phyloP scores from a whole-genome alignment of 2,888 invertebrate species.

The Drosophila prostipennis region DNA sequence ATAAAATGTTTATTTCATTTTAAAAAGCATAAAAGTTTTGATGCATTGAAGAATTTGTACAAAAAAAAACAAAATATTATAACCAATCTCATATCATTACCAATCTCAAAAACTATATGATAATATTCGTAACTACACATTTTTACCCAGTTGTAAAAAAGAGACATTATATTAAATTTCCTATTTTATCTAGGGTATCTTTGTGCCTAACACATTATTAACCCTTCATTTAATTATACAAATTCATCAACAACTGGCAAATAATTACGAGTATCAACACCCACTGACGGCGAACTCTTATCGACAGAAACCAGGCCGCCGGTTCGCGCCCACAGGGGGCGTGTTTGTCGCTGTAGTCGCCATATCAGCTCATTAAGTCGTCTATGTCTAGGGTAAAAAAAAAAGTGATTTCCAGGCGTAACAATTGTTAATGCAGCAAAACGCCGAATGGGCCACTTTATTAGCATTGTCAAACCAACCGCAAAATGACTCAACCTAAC shows the following conservation, averaged over 20 bases:
- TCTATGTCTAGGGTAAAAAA: constrained; percentile 26
- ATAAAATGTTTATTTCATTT: too few species aligned
- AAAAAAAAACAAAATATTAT: too few species aligned
- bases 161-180: too few species aligned
- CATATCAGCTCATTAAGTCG: constrained; percentile 44
- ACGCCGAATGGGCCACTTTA: constrained; percentile 32
- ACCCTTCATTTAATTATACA: constrained; percentile 28
- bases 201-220: background rate
- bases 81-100: too few species aligned
- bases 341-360: constrained; percentile 16
- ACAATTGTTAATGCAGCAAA: constrained; percentile 32
- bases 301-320: constrained; percentile 28
- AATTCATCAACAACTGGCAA: constrained; percentile 30
- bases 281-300: constrained; percentile 34
- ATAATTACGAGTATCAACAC: constrained; percentile 50
- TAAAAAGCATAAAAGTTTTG: too few species aligned
- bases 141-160: too few species aligned
- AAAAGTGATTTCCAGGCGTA: constrained; percentile 27
- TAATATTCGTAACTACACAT: too few species aligned
- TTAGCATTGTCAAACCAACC: constrained; percentile 14
- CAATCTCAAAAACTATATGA: too few species aligned
- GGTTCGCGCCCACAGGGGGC: constrained; percentile 16
- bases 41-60: too few species aligned
- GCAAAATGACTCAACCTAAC: constrained; percentile 10
- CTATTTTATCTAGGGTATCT: background rate